These are phyloP conservation scores for Cosmia trapezina DNA, from an alignment of 2,888 invertebrate species.

Conservation along the genomic window DNA sequence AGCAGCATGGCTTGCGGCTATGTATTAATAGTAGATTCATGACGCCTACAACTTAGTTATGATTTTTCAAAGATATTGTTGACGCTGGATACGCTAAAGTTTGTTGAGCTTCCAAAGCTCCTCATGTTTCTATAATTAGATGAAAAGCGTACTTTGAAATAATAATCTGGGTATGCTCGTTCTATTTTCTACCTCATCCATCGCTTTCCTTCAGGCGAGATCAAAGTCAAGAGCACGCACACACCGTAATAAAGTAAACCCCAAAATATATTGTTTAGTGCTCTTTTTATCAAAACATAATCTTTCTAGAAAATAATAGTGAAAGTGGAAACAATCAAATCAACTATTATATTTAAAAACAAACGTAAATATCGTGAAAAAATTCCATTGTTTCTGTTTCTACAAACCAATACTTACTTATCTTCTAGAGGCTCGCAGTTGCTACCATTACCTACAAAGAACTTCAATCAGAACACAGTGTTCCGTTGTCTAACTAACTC, in stretches of 20 bases:
- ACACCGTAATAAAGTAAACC: neutral
- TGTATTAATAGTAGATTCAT: constrained; percentile 87
- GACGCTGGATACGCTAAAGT: constrained; percentile 53
- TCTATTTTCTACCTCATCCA: neutral
- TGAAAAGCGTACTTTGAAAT: neutral
- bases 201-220: neutral
- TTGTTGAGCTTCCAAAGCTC: neutral
- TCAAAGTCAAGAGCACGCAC: neutral
- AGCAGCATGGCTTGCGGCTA: constrained; percentile 86
- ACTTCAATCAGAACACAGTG: constrained; percentile 18
- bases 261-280: neutral
- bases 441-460: neutral
- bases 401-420: neutral
- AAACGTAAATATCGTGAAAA: neutral
- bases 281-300: neutral
- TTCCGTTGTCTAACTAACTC: constrained; percentile 23
- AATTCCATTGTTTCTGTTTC: constrained; percentile 32
- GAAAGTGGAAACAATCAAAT: neutral
- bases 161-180: neutral
- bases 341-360: neutral
- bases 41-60: constrained; percentile 78
- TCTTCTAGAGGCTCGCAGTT: neutral
- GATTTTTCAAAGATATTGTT: constrained; percentile 69
- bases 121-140: neutral
- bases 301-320: neutral